phyloP scores from a whole-genome alignment of 2,888 invertebrate genomes.

The Pyrgus malvae region DNA sequence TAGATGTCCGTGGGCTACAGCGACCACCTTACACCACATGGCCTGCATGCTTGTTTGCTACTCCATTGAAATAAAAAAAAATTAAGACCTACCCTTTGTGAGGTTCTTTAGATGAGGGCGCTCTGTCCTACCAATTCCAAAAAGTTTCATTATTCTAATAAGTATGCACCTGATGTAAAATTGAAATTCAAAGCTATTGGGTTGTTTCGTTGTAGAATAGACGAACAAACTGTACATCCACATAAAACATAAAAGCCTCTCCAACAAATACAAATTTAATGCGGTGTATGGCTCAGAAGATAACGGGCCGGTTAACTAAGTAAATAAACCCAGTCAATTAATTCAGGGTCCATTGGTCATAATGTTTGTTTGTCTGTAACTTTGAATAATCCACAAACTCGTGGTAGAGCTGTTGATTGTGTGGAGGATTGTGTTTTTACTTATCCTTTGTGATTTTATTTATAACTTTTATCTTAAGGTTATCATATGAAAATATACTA shows the following conservation, averaged over 20 bases:
- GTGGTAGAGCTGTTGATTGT: background rate
- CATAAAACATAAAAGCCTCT: conserved; percentile 33
- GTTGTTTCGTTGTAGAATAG: conserved; percentile 11
- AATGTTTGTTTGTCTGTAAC: conserved; percentile 71
- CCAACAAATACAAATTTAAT: conserved; percentile 46
- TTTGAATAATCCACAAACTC: conserved; percentile 41
- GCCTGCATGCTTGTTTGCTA: too few species aligned
- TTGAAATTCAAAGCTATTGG: background rate
- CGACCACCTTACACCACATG: too few species aligned
- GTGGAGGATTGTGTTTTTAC: background rate
- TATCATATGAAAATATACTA: too few species aligned
- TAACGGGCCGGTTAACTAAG: conserved; percentile 69
- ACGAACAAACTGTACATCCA: conserved; percentile 26
- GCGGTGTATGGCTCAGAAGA: conserved; percentile 68
- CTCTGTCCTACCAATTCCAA: too few species aligned
- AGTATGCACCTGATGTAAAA: background rate
- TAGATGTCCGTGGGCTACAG: too few species aligned
- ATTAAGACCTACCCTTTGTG: too few species aligned
- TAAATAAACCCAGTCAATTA: conserved; percentile 76
- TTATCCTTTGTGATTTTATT: background rate
- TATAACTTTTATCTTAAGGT: too few species aligned
- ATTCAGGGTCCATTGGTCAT: conserved; percentile 78
- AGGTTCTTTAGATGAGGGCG: too few species aligned
- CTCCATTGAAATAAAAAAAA: too few species aligned
- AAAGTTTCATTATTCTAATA: background rate